A percentile compares a stretch with the other conserved stretches of the same genome.
phyloP scores from a whole-genome alignment of 1,140 invertebrate genomes.

The Habropoda laboriosa region DNA sequence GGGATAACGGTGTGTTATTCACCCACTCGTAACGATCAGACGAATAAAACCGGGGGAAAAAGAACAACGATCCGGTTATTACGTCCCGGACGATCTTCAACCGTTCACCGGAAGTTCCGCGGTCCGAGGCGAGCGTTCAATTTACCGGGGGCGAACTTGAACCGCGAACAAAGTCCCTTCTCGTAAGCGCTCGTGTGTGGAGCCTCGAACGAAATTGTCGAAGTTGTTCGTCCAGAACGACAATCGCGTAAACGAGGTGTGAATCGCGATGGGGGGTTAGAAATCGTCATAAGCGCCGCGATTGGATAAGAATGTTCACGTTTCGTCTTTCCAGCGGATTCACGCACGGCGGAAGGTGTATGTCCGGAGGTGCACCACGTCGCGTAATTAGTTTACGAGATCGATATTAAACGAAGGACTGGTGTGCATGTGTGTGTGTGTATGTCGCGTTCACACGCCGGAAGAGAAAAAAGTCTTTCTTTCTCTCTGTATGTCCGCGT shows the following conservation, averaged over 20 bases:
- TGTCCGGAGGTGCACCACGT: background rate
- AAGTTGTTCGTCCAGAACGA: conserved; percentile 69
- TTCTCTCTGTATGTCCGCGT: too few species aligned
- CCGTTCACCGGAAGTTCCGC: background rate
- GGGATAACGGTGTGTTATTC: too few species aligned
- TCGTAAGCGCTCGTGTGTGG: conserved; percentile 11
- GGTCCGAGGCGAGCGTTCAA: conserved; percentile 55
- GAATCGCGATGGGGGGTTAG: conserved; percentile 56
- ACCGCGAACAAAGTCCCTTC: conserved; percentile 35
- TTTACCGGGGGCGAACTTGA: conserved; percentile 59
- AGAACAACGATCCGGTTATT: background rate
- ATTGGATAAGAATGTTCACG: too few species aligned
- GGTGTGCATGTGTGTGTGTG: background rate
- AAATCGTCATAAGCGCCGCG: too few species aligned
- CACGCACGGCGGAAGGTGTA: too few species aligned
- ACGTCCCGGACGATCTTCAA: background rate
- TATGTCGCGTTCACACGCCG: background rate
- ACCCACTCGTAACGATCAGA: too few species aligned
- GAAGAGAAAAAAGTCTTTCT: conserved; percentile 36
- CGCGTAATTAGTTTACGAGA: conserved; percentile 37
- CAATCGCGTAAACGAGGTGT: conserved; percentile 72
- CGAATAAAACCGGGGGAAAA: background rate
- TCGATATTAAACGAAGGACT: conserved; percentile 32
- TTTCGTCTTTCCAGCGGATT: too few species aligned
- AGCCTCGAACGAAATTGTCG: conserved; percentile 68